phyloP scores from a whole-genome alignment of 1,140 invertebrate genomes.

The Calephelis virginiensis region DNA sequence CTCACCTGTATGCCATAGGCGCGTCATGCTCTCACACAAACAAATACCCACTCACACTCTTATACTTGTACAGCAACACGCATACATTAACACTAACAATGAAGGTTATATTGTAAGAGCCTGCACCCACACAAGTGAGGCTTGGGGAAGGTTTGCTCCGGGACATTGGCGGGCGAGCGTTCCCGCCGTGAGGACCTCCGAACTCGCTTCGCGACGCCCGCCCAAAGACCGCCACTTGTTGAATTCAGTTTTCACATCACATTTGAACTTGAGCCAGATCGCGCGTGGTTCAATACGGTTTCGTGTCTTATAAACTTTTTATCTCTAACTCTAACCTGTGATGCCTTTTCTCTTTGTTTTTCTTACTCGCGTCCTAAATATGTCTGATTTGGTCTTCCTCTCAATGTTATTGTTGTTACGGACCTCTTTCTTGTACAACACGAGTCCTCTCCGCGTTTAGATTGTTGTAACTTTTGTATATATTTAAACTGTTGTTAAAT shows the following conservation, averaged over 20 bases:
- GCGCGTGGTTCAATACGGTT: conserved; percentile 41
- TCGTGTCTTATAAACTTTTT: conserved; percentile 24
- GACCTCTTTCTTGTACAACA: conserved; percentile 50
- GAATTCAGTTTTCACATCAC: conserved; percentile 60
- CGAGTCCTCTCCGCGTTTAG: conserved; percentile 44
- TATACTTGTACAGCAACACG: conserved; percentile 27
- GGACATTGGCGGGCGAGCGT: conserved; percentile 64
- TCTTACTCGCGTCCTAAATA: conserved; percentile 44
- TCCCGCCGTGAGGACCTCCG: conserved; percentile 60
- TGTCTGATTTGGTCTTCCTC: conserved; percentile 58
- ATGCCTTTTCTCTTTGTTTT: conserved; percentile 61
- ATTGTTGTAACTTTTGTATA: conserved; percentile 68
- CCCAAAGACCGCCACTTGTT: conserved; percentile 66
- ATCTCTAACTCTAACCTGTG: conserved; percentile 43
- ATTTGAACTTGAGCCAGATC: conserved; percentile 48
- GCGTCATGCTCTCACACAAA: conserved; percentile 50
- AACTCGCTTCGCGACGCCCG: conserved; percentile 50
- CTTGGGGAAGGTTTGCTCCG: conserved; percentile 36
- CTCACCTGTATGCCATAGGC: conserved; percentile 65
- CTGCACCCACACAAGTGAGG: conserved; percentile 43
- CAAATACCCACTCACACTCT: conserved; percentile 32
- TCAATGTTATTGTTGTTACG: conserved; percentile 64
- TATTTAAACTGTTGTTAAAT: conserved; percentile 69
- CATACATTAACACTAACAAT: conserved; percentile 40
- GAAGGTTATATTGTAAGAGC: conserved; percentile 41